Base-by-base conservation (phyloP, 2,888 invertebrate species). In the Meghimatium bilineatum region DNA sequence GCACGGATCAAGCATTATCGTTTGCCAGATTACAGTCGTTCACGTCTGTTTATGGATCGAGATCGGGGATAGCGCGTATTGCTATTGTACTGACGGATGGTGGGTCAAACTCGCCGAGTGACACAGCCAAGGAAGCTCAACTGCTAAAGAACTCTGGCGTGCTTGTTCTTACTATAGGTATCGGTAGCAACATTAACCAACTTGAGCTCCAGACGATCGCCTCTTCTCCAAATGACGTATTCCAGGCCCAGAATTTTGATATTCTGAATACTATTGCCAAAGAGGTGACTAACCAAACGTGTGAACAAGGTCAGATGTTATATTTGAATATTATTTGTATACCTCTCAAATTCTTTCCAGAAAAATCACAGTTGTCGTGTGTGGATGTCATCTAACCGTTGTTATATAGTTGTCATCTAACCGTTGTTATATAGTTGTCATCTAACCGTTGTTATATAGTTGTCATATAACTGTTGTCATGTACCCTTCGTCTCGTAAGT, bases 231-330 rank as follows among this genome's bases (percentile, higher is more conserved):
- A 80, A 81, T 10, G 89, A 90, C 60, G 87, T 91, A 29, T 92
- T 90, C 87, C 85, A 87, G 67, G 91, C 90, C 26, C 78, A 81
- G 14, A 86, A 87, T 63, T 92, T 89, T 79, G 86, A 87, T 44
- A 83, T 86, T 20, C 87, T 93, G 1, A 34, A 80, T 69, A 69
- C 44, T 44, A 69, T 52, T 26, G 23, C 44, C 32, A 49, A 66
- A 17, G 23, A 66, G 26, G 80, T 69, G 23, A 69, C 56, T 56
- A 76, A 74, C 17, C 10, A 49, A 26, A 74, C 72, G 3, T 74
- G 72, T 74, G 29, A 49, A 29, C 44, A 74, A 74, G 72, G 72
- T 74, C 38, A 72, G 1, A 20, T 56, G 49, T 49, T 49, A 49
- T 12, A 49, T 49, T 49, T 49, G 17, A 17, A 49, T 49, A 17